Conservation (phyloP, 2,797 vertebrate species). For the Parambassis ranga region DNA sequence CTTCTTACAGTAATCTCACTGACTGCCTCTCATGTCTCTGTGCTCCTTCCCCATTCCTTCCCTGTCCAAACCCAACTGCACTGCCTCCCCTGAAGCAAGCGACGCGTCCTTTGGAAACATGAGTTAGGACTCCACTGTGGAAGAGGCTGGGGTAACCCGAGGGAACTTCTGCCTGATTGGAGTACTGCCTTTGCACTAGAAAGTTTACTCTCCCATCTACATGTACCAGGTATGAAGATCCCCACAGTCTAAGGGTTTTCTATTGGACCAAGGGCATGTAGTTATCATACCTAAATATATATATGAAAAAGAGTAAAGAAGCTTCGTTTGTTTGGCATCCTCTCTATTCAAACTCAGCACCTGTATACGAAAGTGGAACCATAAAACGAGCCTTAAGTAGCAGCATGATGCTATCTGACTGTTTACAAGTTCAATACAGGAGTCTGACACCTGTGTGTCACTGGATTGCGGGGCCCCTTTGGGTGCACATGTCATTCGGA, state of each 20-base stretch:
- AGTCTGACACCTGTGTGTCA: not conserved
- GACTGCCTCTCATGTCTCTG: conserved; percentile 35
- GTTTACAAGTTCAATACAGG: not conserved
- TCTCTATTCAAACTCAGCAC: too few species aligned
- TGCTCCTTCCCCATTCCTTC: conserved; percentile 39
- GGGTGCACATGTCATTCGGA: too few species aligned
- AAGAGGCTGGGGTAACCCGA: conserved; percentile 26
- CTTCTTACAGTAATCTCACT: conserved; percentile 21
- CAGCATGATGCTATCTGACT: conserved; percentile 8
- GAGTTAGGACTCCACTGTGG: conserved; percentile 46
- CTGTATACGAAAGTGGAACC: too few species aligned
- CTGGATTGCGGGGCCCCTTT: too few species aligned
- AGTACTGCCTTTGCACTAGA: conserved; percentile 12
- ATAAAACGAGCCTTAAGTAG: too few species aligned
- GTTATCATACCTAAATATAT: conserved; percentile 2
- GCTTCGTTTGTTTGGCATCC: not conserved
- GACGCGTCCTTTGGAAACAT: conserved; percentile 68
- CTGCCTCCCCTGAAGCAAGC: conserved; percentile 72
- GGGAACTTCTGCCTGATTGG: conserved; percentile 14
- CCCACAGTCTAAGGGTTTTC: not conserved
- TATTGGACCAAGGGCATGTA: not conserved
- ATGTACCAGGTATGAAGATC: too few species aligned
- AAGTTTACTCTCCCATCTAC: too few species aligned
- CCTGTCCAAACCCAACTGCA: conserved; percentile 41
- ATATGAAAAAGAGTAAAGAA: not conserved